Evolutionary conservation across 2,888 invertebrate genomes (phyloP).

Genomic region (Xylota sylvarum): DNA sequence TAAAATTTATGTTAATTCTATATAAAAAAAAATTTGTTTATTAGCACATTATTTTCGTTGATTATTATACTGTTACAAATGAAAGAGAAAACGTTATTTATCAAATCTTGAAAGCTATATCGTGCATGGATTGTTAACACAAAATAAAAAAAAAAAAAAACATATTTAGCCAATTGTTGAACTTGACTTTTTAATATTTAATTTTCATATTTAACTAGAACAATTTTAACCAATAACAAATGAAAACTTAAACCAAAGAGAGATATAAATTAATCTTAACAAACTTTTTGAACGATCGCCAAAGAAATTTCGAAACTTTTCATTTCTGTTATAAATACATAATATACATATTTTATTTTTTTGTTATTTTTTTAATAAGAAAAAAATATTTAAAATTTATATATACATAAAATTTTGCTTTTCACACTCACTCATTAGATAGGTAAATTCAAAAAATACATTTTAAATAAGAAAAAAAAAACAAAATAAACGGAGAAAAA

Average conservation of each 20-base stretch:
- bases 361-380: slow-evolving; percentile 18
- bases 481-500: not conserved
- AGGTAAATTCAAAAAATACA: slow-evolving; percentile 65
- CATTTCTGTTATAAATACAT: slow-evolving; percentile 39
- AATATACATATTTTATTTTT: slow-evolving; percentile 36
- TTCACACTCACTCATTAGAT: slow-evolving; percentile 72
- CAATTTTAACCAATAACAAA: slow-evolving; percentile 61
- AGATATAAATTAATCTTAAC: slow-evolving; percentile 35
- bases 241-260: slow-evolving; percentile 60
- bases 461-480: slow-evolving; percentile 31
- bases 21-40: slow-evolving; percentile 46
- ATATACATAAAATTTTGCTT: slow-evolving; percentile 65
- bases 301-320: slow-evolving; percentile 55
- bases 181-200: slow-evolving; percentile 63
- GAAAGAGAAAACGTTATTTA: slow-evolving; percentile 64
- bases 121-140: slow-evolving; percentile 68
- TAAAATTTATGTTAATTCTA: slow-evolving; percentile 54
- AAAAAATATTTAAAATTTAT: slow-evolving; percentile 35
- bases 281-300: slow-evolving; percentile 72
- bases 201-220: slow-evolving; percentile 69
- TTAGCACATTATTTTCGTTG: slow-evolving; percentile 58
- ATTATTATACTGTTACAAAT: slow-evolving; percentile 58
- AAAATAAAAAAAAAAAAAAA: slow-evolving; percentile 34
- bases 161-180: slow-evolving; percentile 74
- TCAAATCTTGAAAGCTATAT: slow-evolving; percentile 65